Base-by-base conservation (phyloP, 2,888 invertebrate genomes). In the Venustoraphidia nigricollis region DNA sequence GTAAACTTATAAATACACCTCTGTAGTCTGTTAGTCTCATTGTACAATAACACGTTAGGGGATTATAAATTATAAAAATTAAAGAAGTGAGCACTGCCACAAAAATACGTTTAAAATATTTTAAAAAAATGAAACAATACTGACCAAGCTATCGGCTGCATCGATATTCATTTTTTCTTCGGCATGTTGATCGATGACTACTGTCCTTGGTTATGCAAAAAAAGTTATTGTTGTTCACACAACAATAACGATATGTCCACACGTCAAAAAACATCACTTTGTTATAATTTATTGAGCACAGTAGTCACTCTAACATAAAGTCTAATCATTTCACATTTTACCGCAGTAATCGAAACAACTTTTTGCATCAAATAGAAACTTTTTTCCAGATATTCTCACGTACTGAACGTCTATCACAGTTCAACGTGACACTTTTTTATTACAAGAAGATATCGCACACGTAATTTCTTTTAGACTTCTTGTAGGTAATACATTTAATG, bases 141-240 rank as follows among this genome's bases (percentile, higher is more conserved):
- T 68, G 66, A 79, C 79, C 79, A 79, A 77, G 74, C 78, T 77
- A 72, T 79, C 79, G 62, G 76, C 79, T 62, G 76, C 79, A 79
- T 79, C 79, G 66, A 72, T 69, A 73, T 72, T 79, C 79, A 79
- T 79, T 75, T 75, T 77, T 77, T 77, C 71, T 73, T 75, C 70
- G 75, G 69, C 79, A 79, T 79, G 74, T 71, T 76, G 64, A 55
- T 52, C 43, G 46, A 43, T 43, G 45, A 48, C 38, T 44, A 44
- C 43, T 45, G 37, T 43, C 34, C 34, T 40, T 34, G 14, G 10
- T 39, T 11, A 14, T 39, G n/a, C 11, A 39, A 39, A 39, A 11
- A 14, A 9, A 11, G 14, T 14, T 39, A 11, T 14, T 39, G 10
- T 39, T 10, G 13, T 11, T 39, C 10, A 14, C 9, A 10, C 14